Base-by-base conservation (phyloP, 2,113 vertebrate genomes). In the Seriola rivoliana region DNA sequence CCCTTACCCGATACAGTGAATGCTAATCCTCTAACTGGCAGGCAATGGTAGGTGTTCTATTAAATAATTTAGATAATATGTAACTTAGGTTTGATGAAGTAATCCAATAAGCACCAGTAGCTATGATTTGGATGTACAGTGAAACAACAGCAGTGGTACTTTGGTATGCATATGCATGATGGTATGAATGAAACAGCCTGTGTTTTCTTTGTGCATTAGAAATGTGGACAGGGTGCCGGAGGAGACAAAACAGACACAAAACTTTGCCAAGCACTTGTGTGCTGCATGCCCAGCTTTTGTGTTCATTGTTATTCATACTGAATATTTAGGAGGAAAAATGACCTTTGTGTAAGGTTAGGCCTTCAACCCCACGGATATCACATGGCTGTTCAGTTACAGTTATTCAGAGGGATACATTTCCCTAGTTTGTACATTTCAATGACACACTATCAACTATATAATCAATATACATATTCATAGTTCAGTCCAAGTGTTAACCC, bases 221-320 rank as follows among this genome's bases (percentile, higher is more conserved):
- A 8, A 67, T 32, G 16, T 11, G 29, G 42, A 60, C 44, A 14
- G 8, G 5, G 38, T 60, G 71, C 23, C 40, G 29, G 23, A 54
- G 25, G 48, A 77, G 67, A 85, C 60, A 40, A 60, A 77, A 77
- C 46, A 81, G 75, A 85, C 38, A 42, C 36, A 48, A 9, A 62
- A 77, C 52, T 25, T 44, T 44, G 52, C 67, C 5, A 29, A 59
- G 63, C 62, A 32, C 19, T 69, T 50, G 50, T 55, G 40, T 13
- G 19, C 36, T 40, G 55, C 73, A 77, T 59, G 14, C 40, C 34
- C 50, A 71, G 77, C 59, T 75, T 42, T 71, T 80, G 44, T 16
- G 50, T 84, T 78, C 32, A 54, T 8, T 78, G 62, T 42, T 70
- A 65, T 17, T 66, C 66, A 75, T 38, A n/a, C 12, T 34, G 23